A percentile compares a stretch with the other conserved stretches of the same genome.
phyloP scores from a whole-genome alignment of 2,113 vertebrate genomes.

The Tricholaema leucomelas region DNA sequence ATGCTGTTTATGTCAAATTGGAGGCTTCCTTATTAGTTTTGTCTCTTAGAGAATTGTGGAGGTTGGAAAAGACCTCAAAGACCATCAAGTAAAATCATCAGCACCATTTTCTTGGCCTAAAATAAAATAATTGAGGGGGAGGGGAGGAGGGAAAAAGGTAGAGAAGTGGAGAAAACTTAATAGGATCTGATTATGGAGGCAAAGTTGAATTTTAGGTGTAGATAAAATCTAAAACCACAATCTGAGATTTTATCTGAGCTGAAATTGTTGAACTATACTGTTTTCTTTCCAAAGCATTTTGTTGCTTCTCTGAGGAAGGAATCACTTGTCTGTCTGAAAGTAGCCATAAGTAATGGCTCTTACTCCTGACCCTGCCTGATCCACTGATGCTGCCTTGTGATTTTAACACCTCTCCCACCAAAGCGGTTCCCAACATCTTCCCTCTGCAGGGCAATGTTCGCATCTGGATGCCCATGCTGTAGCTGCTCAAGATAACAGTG shows the following conservation, averaged over 20 bases:
- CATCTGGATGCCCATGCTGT: rapidly evolving
- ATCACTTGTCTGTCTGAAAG: not conserved
- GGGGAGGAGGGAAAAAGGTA: not conserved
- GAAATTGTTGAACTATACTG: not conserved
- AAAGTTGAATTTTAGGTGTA: not conserved
- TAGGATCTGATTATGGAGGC: not conserved
- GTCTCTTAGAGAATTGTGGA: no score
- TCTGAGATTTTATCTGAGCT: not conserved
- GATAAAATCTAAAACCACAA: not conserved
- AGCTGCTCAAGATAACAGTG: no score
- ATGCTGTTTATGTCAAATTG: rapidly evolving
- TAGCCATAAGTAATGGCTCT: not conserved
- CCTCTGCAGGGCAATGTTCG: not conserved
- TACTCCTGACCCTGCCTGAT: not conserved
- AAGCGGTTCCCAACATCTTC: not conserved
- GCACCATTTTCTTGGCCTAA: not conserved
- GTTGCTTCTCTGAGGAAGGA: not conserved
- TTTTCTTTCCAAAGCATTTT: not conserved
- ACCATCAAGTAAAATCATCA: no score
- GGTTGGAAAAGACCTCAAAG: no score
- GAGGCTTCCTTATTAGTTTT: not conserved
- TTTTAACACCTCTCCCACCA: no score
- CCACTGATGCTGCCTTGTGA: rapidly evolving
- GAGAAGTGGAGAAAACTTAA: not conserved
- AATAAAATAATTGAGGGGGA: not conserved